Evolutionary conservation across 2,797 vertebrate species (phyloP).

Genomic region (Clarias pachynema): DNA sequence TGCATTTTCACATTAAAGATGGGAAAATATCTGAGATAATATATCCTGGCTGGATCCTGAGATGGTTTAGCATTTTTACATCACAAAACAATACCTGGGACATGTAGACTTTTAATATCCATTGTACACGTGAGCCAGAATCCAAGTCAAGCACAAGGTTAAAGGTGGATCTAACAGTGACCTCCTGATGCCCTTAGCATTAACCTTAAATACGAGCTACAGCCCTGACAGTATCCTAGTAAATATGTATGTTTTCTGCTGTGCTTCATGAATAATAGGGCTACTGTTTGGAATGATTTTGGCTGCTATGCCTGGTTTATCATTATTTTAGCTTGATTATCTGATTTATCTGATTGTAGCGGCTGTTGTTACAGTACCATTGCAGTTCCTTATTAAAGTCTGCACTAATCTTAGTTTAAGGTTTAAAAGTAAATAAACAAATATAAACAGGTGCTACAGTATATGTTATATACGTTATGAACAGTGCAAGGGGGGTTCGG

Average conservation of each 20-base stretch:
- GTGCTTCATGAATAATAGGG: not conserved
- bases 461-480: not conserved
- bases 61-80: not conserved
- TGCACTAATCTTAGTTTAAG: not conserved
- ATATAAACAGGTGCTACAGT: too few relatives aligned
- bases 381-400: not conserved
- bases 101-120: not conserved
- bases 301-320: not conserved
- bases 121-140: not conserved
- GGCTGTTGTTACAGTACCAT: too few relatives aligned
- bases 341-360: not conserved
- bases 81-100: not conserved
- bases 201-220: not conserved
- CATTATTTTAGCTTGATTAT: not conserved
- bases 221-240: not conserved
- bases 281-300: not conserved
- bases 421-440: not conserved
- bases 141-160: not conserved
- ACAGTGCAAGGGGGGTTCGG: not conserved
- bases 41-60: not conserved
- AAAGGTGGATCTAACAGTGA: not conserved
- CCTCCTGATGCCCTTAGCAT: not conserved
- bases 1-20: not conserved
- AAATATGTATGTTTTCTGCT: not conserved
- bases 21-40: not conserved